These are phyloP conservation scores for Noctua comes DNA, from an alignment of 2,888 invertebrate species.

Conservation along the genomic window DNA sequence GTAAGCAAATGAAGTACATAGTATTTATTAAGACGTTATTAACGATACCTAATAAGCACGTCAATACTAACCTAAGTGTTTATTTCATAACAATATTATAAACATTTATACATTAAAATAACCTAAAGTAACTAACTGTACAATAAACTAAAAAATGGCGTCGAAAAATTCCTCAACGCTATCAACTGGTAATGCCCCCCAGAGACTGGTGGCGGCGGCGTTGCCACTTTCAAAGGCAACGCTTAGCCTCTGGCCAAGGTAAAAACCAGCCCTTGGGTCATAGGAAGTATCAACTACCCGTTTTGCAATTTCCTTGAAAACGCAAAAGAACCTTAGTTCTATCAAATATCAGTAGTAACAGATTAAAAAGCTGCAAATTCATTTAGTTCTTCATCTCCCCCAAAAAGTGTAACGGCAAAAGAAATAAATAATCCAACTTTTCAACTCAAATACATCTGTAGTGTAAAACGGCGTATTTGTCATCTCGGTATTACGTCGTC, in stretches of 20 bases:
- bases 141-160: neutral
- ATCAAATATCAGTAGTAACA: neutral
- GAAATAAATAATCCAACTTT: slow-evolving; percentile 38
- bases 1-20: neutral
- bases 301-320: neutral
- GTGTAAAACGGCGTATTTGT: slow-evolving; percentile 66
- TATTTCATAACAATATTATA: neutral
- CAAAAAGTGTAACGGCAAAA: neutral
- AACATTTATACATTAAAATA: neutral
- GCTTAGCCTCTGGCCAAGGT: neutral
- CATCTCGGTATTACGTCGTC: slow-evolving; percentile 64
- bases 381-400: neutral
- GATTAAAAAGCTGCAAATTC: neutral
- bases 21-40: neutral
- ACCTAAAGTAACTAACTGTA: neutral
- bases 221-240: neutral
- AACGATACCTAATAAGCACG: neutral
- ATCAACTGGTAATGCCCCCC: neutral
- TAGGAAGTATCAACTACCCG: neutral
- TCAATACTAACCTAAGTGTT: neutral
- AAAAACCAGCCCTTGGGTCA: neutral
- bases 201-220: neutral
- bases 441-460: slow-evolving; percentile 61
- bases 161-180: neutral
- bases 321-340: neutral